phyloP scores from a whole-genome alignment of 2,888 invertebrate species.

The Spilarctia lutea region DNA sequence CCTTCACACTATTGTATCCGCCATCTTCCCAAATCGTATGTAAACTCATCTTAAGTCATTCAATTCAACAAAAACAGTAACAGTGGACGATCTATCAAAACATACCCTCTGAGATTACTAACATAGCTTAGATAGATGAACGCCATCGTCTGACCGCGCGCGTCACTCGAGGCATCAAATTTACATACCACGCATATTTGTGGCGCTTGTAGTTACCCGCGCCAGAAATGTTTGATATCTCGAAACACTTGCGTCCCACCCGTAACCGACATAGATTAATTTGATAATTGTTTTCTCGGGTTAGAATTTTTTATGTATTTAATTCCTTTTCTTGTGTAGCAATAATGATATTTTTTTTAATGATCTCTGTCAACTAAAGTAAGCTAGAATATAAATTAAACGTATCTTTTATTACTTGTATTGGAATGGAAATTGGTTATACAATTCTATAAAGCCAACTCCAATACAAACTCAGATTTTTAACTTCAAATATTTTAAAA shows the following conservation, averaged over 20 bases:
- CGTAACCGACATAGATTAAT: constrained; percentile 42
- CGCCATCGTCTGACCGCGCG: constrained; percentile 66
- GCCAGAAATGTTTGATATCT: constrained; percentile 58
- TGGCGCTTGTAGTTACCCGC: constrained; percentile 64
- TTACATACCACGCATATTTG: constrained; percentile 80
- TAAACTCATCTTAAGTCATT: neutral
- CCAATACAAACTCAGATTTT: too few species aligned
- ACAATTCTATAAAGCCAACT: too few species aligned
- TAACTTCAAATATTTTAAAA: too few species aligned
- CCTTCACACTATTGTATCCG: neutral
- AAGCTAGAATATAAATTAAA: too few species aligned
- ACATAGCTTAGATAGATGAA: constrained; percentile 70
- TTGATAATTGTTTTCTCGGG: constrained; percentile 26
- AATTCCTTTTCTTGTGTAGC: neutral
- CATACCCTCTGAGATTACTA: constrained; percentile 58
- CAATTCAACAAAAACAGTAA: neutral
- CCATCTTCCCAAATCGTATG: neutral
- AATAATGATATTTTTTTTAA: too few species aligned
- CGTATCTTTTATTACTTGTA: too few species aligned
- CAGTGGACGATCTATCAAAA: constrained; percentile 59
- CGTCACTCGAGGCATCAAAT: constrained; percentile 78
- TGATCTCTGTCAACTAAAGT: too few species aligned
- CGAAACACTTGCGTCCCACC: constrained; percentile 25
- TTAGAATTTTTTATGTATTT: neutral
- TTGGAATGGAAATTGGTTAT: too few species aligned